These are phyloP conservation scores for Cephus nigrinus DNA, from an alignment of 2,888 invertebrate species.

Conservation along the genomic window DNA sequence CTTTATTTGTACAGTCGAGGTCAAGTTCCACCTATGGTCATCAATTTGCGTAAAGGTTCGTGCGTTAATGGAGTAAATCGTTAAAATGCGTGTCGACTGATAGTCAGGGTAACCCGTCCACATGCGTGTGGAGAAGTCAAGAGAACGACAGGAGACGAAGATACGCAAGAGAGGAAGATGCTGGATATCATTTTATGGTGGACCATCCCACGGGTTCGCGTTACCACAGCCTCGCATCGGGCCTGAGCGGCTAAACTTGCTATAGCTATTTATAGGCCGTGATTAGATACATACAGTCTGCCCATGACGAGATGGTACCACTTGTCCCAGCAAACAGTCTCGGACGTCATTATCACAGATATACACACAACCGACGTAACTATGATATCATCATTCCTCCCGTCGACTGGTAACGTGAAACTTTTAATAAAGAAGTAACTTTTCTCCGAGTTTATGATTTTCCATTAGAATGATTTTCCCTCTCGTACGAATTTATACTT, in stretches of 20 bases:
- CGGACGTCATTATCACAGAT: constrained; percentile 10
- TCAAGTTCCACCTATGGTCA: not conserved
- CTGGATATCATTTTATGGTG: not conserved
- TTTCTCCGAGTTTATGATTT: not conserved
- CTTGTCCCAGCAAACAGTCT: constrained; percentile 8
- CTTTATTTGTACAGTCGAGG: not conserved
- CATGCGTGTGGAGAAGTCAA: not conserved
- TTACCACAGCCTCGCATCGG: constrained; percentile 46
- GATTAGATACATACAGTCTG: constrained; percentile 56
- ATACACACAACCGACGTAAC: not conserved
- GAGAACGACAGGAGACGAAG: not conserved
- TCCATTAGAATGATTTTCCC: not conserved
- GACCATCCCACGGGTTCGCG: constrained; percentile 54
- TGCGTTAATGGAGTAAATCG: constrained; percentile 62
- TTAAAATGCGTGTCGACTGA: constrained; percentile 41
- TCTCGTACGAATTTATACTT: not conserved
- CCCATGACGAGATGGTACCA: constrained; percentile 36
- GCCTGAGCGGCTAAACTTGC: constrained; percentile 46
- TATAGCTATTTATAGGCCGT: constrained; percentile 57
- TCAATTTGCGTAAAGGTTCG: constrained; percentile 29
- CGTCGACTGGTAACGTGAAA: not conserved
- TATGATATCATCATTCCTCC: not conserved
- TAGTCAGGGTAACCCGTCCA: not conserved
- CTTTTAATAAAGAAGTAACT: not conserved
- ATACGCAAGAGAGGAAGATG: not conserved